Percentiles rank a stretch among this genome's conserved stretches.
phyloP scores from a whole-genome alignment of 2,113 vertebrate genomes.

The Seriola aureovittata region DNA sequence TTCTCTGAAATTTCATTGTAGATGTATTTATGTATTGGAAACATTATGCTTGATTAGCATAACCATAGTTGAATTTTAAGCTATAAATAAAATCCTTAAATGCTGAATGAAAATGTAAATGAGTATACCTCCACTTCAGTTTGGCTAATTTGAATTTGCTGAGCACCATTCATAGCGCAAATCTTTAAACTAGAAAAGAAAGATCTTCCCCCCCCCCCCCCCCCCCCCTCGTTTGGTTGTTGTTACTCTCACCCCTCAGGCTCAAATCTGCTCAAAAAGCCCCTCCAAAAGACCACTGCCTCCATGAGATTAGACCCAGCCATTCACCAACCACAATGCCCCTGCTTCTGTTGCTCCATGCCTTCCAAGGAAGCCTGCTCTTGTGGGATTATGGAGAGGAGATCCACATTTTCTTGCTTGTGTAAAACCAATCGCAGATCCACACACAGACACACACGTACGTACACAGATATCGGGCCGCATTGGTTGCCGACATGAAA shows the following conservation, averaged over 20 bases:
- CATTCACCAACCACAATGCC: constrained; percentile 75
- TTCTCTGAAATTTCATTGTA: constrained; percentile 13
- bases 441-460: constrained; percentile 3
- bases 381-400: constrained; percentile 69
- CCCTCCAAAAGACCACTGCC: constrained; percentile 73
- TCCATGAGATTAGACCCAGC: constrained; percentile 72
- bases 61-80: constrained; percentile 18
- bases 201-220: no score
- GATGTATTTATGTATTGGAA: constrained; percentile 28
- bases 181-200: constrained; percentile 49
- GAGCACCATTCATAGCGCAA: constrained; percentile 41
- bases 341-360: constrained; percentile 59
- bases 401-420: constrained; percentile 61
- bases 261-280: constrained; percentile 73
- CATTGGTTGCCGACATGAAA: constrained; percentile 49
- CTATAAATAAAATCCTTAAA: constrained; percentile 36
- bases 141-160: constrained; percentile 52
- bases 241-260: constrained; percentile 56
- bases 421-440: constrained; percentile 30
- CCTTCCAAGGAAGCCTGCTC: constrained; percentile 73
- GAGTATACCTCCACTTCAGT: constrained; percentile 41
- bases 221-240: constrained; percentile 23
- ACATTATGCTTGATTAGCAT: constrained; percentile 23
- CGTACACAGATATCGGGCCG: constrained; percentile 52
- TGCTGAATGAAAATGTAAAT: constrained; percentile 58